A percentile compares a stretch with the other conserved stretches of the same genome.
Conservation (phyloP, 2,888 invertebrate genomes). For the Nasonia oneida region DNA sequence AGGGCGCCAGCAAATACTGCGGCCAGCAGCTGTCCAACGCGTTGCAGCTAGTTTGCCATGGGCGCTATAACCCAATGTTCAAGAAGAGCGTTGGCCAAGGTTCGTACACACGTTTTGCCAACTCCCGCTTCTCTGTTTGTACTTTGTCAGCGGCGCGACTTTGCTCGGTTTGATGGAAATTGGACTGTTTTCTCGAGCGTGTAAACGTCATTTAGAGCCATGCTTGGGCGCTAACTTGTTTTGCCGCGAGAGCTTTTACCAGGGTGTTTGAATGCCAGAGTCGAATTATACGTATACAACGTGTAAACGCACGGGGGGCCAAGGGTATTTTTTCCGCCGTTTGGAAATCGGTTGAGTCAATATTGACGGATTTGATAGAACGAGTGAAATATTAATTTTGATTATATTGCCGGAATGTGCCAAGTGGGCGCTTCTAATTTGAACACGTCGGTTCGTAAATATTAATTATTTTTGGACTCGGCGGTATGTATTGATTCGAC, state of each 20-base stretch:
- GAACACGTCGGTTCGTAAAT: too few relatives aligned
- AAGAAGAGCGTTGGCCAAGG: constrained; percentile 74
- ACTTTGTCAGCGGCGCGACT: neutral
- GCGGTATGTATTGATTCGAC: too few relatives aligned
- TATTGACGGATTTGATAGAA: neutral
- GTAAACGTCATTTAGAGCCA: constrained; percentile 3
- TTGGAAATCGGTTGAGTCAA: neutral
- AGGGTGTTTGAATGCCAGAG: neutral
- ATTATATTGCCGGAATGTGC: neutral
- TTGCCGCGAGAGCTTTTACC: neutral
- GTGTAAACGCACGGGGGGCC: neutral
- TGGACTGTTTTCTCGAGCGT: constrained; percentile 37
- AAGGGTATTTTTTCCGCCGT: neutral
- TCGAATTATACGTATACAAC: neutral
- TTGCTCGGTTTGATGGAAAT: neutral
- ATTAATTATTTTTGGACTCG: too few relatives aligned
- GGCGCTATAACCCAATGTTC: constrained; percentile 76
- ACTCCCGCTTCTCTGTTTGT: neutral
- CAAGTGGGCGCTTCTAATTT: neutral
- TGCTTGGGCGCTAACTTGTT: neutral
- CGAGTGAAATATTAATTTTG: neutral
- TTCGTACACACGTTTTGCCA: constrained; percentile 60
- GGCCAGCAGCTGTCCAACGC: constrained; percentile 76
- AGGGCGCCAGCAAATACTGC: constrained; percentile 72
- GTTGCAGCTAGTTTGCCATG: constrained; percentile 76